Evolutionary conservation across 2,888 invertebrate genomes (phyloP).

Genomic region (Drosophila colorata): DNA sequence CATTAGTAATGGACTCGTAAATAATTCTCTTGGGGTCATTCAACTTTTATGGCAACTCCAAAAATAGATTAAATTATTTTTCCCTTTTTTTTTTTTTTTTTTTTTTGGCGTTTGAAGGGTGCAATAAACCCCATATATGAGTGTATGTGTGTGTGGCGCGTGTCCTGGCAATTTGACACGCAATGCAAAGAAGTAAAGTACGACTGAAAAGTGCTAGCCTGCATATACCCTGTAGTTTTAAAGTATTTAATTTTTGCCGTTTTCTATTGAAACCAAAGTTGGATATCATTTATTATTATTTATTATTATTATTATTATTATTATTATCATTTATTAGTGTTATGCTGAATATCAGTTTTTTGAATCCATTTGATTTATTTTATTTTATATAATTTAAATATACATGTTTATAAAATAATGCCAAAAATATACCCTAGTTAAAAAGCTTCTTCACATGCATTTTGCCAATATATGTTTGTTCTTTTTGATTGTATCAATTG

Average conservation of each 20-base stretch:
- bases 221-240: neutral
- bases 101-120: slow-evolving; percentile 5
- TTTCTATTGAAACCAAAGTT: too few relatives aligned
- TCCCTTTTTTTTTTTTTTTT: neutral
- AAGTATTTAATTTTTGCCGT: neutral
- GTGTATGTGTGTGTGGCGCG: neutral
- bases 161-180: slow-evolving; percentile 32
- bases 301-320: too few relatives aligned
- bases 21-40: slow-evolving; percentile 18
- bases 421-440: too few relatives aligned
- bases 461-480: slow-evolving; percentile 29
- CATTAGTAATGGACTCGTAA: slow-evolving; percentile 1
- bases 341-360: too few relatives aligned
- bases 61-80: slow-evolving; percentile 24
- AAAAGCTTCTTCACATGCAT: slow-evolving; percentile 1
- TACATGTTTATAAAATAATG: too few relatives aligned
- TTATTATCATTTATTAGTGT: too few relatives aligned
- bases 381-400: too few relatives aligned
- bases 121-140: slow-evolving; percentile 32
- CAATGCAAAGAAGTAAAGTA: slow-evolving; percentile 10
- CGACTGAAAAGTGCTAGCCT: neutral
- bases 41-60: slow-evolving; percentile 22
- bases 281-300: too few relatives aligned
- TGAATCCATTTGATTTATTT: too few relatives aligned
- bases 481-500: slow-evolving; percentile 30